Conservation (phyloP, 2,888 invertebrate genomes). For the Phlogophora meticulosa region DNA sequence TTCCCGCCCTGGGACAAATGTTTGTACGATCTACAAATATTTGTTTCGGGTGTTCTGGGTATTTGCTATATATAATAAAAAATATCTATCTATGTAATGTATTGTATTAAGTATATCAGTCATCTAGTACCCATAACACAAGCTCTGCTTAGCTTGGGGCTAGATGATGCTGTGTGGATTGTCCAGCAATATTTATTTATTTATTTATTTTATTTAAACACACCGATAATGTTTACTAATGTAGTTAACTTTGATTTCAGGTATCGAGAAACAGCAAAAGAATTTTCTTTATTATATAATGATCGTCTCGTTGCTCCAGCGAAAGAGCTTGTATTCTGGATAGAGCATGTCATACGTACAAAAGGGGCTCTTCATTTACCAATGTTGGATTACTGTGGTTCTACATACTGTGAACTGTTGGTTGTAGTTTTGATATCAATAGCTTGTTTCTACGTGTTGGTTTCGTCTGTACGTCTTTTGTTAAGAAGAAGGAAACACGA, state of each 20-base stretch:
- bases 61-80: too few relatives aligned
- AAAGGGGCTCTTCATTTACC: slow-evolving; percentile 4
- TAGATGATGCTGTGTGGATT: too few relatives aligned
- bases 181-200: too few relatives aligned
- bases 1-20: too few relatives aligned
- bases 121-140: too few relatives aligned
- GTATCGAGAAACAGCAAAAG: not conserved
- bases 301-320: not conserved
- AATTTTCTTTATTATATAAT: not conserved
- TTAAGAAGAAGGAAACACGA: not conserved
- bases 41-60: too few relatives aligned
- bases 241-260: not conserved
- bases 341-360: not conserved
- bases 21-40: too few relatives aligned
- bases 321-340: slow-evolving; percentile 12
- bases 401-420: slow-evolving; percentile 1
- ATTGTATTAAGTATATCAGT: too few relatives aligned
- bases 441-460: not conserved
- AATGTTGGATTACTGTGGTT: not conserved
- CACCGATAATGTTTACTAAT: too few relatives aligned
- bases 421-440: slow-evolving; percentile 7
- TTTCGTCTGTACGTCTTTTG: not conserved
- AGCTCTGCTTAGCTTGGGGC: too few relatives aligned
- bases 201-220: too few relatives aligned
- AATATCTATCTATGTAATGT: too few relatives aligned